Evolutionary conservation across 2,888 invertebrate genomes (phyloP), one percentile per base, ranked within the genome.

Genomic region (Drosophila buzzatii): DNA sequence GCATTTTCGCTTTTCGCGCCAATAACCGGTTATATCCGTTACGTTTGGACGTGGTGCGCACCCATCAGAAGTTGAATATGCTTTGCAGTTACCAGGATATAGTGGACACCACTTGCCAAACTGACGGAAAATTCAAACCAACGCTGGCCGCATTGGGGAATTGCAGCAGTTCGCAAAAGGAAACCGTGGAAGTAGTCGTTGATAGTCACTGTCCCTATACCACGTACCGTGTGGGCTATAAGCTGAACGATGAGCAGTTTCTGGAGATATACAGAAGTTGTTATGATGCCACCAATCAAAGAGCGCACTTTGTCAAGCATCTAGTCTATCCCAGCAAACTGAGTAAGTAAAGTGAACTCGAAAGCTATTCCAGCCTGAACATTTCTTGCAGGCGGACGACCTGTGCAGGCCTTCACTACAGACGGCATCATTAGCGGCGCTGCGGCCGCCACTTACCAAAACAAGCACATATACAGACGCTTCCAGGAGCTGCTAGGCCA

Each of bases 201-300:
- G 8, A 7, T 0, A 71, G 37, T 3, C 51, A 51, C 3, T 89
- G 83, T 10, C 6, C 56, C 2, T 23, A 23, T 18, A 55, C 27
- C 9, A 67, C 70, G 70, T 73, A 69, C 18, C 56, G 68, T 8
- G 81, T 84, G 9, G 83, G 84, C 14, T 83, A 81, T 10, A 53
- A 57, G 2, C 5, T 74, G 2, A 37, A 2, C 20, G 20, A 8
- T 2, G 1, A 42, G 0, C 18, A 39, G 1, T 89, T 89, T 41
- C 10, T 89, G 12, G 84, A 89, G 39, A 45, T 89, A 18, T 84
- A 81, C 18, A 52, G 84, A 45, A 81, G 71, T 7, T 85, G 84
- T 33, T 89, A 60, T 16, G 58, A 85, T n/a, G 2, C 8, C 3
- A 0, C 0, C 0, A 35, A 5, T 3, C 55, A 61, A 1, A 35